Percentiles rank a stretch among this genome's conserved stretches.
Evolutionary conservation across 1,140 invertebrate genomes (phyloP).

Genomic region (Drosophila murphyi): DNA sequence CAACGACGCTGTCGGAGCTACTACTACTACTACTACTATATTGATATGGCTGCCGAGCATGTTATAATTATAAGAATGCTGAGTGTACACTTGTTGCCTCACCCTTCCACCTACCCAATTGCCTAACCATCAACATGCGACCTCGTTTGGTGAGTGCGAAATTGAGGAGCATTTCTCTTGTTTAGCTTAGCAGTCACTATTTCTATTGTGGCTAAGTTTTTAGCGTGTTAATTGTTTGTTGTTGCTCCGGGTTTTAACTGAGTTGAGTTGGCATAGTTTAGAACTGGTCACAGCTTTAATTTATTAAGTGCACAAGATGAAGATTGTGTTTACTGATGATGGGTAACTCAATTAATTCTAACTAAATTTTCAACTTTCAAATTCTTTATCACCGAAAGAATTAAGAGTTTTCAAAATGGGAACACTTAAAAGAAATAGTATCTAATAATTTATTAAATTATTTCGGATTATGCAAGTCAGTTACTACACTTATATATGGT

Average conservation of each 20-base stretch:
- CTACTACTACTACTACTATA: slow-evolving; percentile 17
- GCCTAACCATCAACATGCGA: not conserved
- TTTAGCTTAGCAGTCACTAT: slow-evolving; percentile 17
- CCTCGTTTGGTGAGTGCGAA: slow-evolving; percentile 40
- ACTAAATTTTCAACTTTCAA: too few relatives aligned
- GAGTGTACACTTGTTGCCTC: slow-evolving; percentile 56
- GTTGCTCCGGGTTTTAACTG: not conserved
- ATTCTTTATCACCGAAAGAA: too few relatives aligned
- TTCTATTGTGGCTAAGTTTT: slow-evolving; percentile 16
- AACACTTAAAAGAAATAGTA: too few relatives aligned
- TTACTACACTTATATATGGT: too few relatives aligned
- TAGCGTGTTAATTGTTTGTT: slow-evolving; percentile 53
- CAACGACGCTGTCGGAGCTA: slow-evolving; percentile 12
- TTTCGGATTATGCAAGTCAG: too few relatives aligned
- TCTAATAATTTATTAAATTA: too few relatives aligned
- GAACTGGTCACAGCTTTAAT: not conserved
- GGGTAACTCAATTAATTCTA: too few relatives aligned
- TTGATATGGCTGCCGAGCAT: slow-evolving; percentile 78
- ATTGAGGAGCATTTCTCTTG: slow-evolving; percentile 35
- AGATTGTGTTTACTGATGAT: too few relatives aligned
- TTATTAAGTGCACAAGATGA: too few relatives aligned
- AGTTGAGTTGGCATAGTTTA: slow-evolving; percentile 32
- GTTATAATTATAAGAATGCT: slow-evolving; percentile 80
- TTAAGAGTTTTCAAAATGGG: too few relatives aligned
- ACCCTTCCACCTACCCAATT: not conserved